Conservation (phyloP, 2,797 vertebrate species). For the Huso huso region DNA sequence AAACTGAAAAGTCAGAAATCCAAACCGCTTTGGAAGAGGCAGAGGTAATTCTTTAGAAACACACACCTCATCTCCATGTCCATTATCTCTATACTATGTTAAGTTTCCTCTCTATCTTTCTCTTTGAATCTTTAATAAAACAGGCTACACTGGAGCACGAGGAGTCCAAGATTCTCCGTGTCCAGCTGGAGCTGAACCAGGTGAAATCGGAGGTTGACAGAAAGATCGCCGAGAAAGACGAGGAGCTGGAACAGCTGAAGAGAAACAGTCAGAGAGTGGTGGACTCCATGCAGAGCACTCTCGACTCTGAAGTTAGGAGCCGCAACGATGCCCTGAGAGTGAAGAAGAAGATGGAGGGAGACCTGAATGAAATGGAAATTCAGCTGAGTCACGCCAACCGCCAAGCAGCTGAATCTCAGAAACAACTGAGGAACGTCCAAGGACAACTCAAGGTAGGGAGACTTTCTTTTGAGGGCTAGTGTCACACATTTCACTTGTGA, state of each 20-base stretch:
- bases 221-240: constrained; percentile 57
- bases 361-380: constrained; percentile 57
- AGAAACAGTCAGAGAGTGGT: no score
- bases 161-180: constrained; percentile 56
- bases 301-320: constrained; percentile 50
- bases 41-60: no score
- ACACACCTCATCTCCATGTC: no score
- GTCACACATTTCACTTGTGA: no score
- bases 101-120: no score
- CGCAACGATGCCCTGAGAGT: constrained; percentile 56
- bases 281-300: no score
- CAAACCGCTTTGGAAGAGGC: no score
- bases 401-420: constrained; percentile 54
- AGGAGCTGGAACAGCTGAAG: constrained; percentile 56
- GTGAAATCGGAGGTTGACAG: constrained; percentile 57
- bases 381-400: constrained; percentile 55
- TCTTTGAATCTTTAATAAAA: no score
- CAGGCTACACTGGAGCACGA: constrained; percentile 59
- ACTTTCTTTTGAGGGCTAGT: no score
- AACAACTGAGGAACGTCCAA: constrained; percentile 50
- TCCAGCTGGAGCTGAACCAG: constrained; percentile 61
- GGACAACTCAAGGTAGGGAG: constrained; percentile 56
- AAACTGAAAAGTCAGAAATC: no score
- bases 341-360: constrained; percentile 64
- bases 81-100: no score